Evolutionary conservation across 64 coral and sea anemone genomes (phyloP).

Genomic region (Actinia tenebrosa): DNA sequence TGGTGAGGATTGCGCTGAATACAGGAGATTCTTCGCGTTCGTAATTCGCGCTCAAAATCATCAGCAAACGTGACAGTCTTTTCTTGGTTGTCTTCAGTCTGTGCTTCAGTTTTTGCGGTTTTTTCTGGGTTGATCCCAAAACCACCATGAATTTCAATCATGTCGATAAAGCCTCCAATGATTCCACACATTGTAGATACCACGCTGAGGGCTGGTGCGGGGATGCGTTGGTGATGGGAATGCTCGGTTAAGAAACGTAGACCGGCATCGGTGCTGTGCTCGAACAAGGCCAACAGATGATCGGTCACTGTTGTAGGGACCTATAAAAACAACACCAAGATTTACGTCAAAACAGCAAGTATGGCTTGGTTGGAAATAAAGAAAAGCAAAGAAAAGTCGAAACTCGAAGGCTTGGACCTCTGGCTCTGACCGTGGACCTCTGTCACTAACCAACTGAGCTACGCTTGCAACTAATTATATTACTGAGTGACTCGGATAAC

Average conservation of each 20-base stretch:
- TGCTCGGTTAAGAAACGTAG: conserved; percentile 50
- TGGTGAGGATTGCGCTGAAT: conserved; percentile 63
- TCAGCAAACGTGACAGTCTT: conserved; percentile 67
- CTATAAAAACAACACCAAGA: conserved; percentile 5
- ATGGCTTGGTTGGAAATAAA: background rate
- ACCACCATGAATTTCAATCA: conserved; percentile 56
- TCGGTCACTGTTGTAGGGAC: conserved; percentile 39
- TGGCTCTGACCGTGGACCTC: too few relatives aligned
- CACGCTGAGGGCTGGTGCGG: conserved; percentile 56
- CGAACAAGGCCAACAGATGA: conserved; percentile 56
- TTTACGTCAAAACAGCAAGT: background rate
- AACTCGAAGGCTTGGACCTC: too few relatives aligned
- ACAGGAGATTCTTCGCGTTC: conserved; percentile 31
- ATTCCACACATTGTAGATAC: conserved; percentile 70
- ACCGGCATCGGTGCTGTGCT: conserved; percentile 60
- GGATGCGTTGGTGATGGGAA: conserved; percentile 42
- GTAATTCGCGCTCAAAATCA: conserved; percentile 21
- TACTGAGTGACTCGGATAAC: too few relatives aligned
- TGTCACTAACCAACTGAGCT: too few relatives aligned
- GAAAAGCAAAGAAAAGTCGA: background rate
- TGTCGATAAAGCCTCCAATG: conserved; percentile 64
- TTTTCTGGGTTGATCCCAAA: conserved; percentile 7
- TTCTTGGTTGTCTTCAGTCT: background rate
- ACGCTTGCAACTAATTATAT: too few relatives aligned
- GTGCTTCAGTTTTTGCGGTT: background rate